Percentiles rank a stretch among this genome's conserved stretches.
phyloP scores from a whole-genome alignment of 2,113 vertebrate species.

The Phalacrocorax aristotelis region DNA sequence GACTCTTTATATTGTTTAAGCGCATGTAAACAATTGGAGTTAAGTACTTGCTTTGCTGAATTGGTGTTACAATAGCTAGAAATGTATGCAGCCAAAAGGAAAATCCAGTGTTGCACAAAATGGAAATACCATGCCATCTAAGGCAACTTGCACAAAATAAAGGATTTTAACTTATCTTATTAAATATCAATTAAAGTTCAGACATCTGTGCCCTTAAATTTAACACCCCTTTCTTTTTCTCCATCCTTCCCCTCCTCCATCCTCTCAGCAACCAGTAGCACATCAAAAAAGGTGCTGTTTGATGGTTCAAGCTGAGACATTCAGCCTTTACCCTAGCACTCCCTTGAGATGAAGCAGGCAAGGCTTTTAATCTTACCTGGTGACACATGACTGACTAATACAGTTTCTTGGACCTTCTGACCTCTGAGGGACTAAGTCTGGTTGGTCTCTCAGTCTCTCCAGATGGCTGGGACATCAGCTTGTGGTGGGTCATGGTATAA shows the following conservation, averaged over 20 bases:
- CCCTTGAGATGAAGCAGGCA: constrained; percentile 36
- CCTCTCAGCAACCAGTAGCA: constrained; percentile 47
- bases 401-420: constrained; percentile 54
- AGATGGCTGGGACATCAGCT: constrained; percentile 13
- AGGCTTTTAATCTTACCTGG: constrained; percentile 56
- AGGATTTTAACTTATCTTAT: neutral
- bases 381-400: constrained; percentile 59
- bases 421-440: constrained; percentile 9
- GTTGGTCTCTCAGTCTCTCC: neutral
- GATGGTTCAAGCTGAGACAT: constrained; percentile 30
- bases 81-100: neutral
- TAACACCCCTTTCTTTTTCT: neutral
- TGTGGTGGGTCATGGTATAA: neutral
- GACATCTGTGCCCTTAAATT: neutral
- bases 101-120: neutral
- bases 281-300: constrained; percentile 32
- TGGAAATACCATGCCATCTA: neutral
- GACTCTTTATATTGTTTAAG: neutral
- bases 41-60: neutral
- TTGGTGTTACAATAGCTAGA: neutral
- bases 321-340: constrained; percentile 9
- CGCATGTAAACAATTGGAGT: neutral
- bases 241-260: constrained; percentile 1
- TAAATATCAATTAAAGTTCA: neutral
- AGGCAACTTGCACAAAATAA: neutral